Percentiles rank a stretch among this genome's conserved stretches.
These are phyloP conservation scores for Tyrannus savana DNA, from an alignment of 2,113 vertebrate species.

Conservation along the genomic window DNA sequence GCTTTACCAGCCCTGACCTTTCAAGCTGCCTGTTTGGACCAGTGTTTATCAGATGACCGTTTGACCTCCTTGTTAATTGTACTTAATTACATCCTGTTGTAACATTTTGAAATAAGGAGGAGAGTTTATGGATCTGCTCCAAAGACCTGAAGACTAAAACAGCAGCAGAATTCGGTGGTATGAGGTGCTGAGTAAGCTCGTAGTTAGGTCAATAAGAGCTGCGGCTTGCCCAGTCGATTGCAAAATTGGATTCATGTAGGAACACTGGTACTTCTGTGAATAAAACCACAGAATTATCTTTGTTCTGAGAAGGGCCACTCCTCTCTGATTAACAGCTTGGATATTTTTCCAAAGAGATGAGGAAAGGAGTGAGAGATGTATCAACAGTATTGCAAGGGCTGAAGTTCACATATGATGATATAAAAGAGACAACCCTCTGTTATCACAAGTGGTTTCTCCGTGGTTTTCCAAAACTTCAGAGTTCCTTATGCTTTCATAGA, in stretches of 20 bases:
- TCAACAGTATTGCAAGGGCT: neutral
- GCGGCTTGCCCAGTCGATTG: neutral
- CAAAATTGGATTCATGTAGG: neutral
- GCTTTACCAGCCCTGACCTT: constrained; percentile 80
- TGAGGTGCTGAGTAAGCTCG: neutral
- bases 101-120: constrained; percentile 78
- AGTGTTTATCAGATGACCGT: constrained; percentile 84
- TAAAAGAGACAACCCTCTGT: neutral
- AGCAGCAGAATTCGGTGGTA: neutral
- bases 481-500: neutral
- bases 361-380: neutral
- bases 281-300: neutral
- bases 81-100: constrained; percentile 87
- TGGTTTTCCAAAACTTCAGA: neutral
- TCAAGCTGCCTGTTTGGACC: constrained; percentile 49
- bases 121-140: constrained; percentile 46
- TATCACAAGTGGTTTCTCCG: neutral
- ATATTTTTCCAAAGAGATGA: neutral
- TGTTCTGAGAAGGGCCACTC: neutral
- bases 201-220: neutral
- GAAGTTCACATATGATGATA: neutral
- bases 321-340: neutral
- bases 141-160: constrained; percentile 18
- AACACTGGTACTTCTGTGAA: neutral
- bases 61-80: constrained; percentile 87